Evolutionary conservation across 2,113 vertebrate species (phyloP).

Genomic region (Phalacrocorax aristotelis): DNA sequence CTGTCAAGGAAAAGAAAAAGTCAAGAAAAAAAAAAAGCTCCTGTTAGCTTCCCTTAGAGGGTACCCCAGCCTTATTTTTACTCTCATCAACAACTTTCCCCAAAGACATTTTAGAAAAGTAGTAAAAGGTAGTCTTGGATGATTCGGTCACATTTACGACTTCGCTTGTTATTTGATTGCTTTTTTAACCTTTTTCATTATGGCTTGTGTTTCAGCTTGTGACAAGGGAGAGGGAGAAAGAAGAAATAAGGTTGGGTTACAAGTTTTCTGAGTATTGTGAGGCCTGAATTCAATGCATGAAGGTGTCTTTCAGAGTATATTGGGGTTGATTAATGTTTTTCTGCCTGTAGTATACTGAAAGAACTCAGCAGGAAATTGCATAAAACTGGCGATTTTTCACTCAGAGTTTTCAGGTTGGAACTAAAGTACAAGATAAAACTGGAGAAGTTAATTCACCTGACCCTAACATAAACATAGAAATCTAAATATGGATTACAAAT

Average conservation of each 20-base stretch:
- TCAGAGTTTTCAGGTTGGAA: neutral
- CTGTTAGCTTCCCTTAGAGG: neutral
- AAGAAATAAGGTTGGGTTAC: neutral
- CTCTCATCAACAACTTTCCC: neutral
- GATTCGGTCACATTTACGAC: neutral
- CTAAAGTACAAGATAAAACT: neutral
- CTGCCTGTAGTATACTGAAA: neutral
- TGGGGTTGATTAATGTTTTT: neutral
- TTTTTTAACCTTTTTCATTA: slow-evolving; percentile 22
- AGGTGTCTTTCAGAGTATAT: neutral
- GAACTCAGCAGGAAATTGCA: neutral
- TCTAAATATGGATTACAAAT: neutral
- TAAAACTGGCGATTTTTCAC: neutral
- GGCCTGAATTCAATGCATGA: neutral
- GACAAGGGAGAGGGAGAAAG: neutral
- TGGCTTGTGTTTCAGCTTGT: neutral
- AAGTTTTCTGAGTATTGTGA: neutral
- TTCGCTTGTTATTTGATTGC: neutral
- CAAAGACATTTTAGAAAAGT: neutral
- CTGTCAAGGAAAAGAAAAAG: neutral
- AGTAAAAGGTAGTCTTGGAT: neutral
- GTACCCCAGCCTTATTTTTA: neutral
- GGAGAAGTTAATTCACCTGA: neutral
- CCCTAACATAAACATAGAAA: neutral
- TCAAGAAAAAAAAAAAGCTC: neutral